These are phyloP conservation scores for Toxonevra muliebris DNA, from an alignment of 2,888 invertebrate genomes.

Conservation along the genomic window DNA sequence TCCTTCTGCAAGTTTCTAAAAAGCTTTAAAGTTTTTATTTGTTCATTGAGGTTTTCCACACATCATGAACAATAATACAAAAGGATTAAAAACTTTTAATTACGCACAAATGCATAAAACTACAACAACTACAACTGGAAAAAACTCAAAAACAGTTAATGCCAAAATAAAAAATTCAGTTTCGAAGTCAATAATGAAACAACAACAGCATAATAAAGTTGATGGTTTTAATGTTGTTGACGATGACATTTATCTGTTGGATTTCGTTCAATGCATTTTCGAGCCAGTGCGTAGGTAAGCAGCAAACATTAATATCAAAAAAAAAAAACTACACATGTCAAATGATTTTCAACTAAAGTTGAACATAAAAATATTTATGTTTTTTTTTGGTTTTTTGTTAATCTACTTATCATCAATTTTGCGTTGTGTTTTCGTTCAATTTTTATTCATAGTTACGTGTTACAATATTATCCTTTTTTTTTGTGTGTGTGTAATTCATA, in stretches of 20 bases:
- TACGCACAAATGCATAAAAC: neutral
- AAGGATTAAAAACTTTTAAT: neutral
- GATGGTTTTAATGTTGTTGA: conserved; percentile 27
- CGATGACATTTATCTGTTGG: conserved; percentile 50
- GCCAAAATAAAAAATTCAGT: neutral
- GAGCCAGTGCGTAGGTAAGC: conserved; percentile 53
- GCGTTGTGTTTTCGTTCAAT: too few species aligned
- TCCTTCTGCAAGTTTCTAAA: too few species aligned
- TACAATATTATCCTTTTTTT: too few species aligned
- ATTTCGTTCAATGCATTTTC: conserved; percentile 56
- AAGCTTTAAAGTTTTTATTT: too few species aligned
- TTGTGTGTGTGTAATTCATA: too few species aligned
- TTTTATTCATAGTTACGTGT: too few species aligned
- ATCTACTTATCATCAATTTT: neutral
- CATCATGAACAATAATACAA: neutral
- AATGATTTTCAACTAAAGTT: neutral
- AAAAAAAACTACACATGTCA: conserved; percentile 1
- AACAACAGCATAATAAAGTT: conserved; percentile 5
- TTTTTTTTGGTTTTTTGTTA: neutral
- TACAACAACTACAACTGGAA: neutral
- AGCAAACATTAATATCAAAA: neutral
- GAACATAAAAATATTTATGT: neutral
- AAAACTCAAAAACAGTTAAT: neutral
- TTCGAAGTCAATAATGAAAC: neutral
- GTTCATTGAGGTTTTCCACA: too few species aligned